Percentiles rank a stretch among this genome's conserved stretches.
phyloP scores from a whole-genome alignment of 1,140 invertebrate species.

The Drosophila tani region DNA sequence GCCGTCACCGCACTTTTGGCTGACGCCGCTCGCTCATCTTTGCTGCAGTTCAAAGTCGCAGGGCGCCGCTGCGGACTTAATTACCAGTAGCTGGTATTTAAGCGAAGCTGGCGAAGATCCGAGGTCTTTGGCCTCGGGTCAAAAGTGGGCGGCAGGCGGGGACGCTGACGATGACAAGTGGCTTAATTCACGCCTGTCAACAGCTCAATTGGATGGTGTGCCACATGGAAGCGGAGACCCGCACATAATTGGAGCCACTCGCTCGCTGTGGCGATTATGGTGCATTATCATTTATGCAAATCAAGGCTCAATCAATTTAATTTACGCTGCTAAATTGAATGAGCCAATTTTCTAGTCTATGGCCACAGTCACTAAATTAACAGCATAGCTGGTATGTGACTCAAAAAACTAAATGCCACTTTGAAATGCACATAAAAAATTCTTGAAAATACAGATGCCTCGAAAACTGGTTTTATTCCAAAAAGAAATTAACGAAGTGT shows the following conservation, averaged over 20 bases:
- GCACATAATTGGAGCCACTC: conserved; percentile 16
- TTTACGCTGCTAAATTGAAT: conserved; percentile 50
- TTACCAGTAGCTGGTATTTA: conserved; percentile 17
- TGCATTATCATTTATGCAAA: conserved; percentile 60
- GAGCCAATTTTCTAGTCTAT: conserved; percentile 55
- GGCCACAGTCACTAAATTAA: conserved; percentile 3
- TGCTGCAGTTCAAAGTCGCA: conserved; percentile 35
- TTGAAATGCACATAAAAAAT: not conserved
- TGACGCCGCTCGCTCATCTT: conserved; percentile 12
- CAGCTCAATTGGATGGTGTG: conserved; percentile 48
- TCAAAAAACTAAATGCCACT: conserved; percentile 1
- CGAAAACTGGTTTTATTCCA: not conserved
- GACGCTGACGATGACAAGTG: conserved; percentile 50
- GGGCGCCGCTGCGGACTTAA: conserved; percentile 27
- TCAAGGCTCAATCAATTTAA: conserved; percentile 53
- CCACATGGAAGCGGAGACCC: conserved; percentile 11
- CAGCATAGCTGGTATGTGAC: conserved; percentile 7
- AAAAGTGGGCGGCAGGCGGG: conserved; percentile 19
- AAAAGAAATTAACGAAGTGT: not conserved
- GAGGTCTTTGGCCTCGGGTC: conserved; percentile 70
- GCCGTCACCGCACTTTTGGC: conserved; percentile 7
- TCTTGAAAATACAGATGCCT: conserved; percentile 2
- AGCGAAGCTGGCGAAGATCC: conserved; percentile 31
- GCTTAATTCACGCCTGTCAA: conserved; percentile 55
- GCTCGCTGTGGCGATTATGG: conserved; percentile 20